phyloP scores from a whole-genome alignment of 2,797 vertebrate species.

The Potorous gilbertii region DNA sequence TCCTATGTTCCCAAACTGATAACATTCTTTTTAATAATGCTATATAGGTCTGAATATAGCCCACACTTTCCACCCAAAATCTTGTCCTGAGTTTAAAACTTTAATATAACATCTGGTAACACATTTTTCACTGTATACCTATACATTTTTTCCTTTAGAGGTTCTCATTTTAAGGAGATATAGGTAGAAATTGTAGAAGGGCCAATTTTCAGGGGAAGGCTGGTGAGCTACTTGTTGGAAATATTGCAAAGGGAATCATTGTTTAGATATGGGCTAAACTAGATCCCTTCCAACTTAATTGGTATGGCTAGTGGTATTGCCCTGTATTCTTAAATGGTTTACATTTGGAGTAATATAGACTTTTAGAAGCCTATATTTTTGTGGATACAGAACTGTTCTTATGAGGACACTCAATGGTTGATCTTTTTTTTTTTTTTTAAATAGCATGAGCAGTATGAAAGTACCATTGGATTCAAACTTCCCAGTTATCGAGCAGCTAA shows the following conservation, averaged over 20 bases:
- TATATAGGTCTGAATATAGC: constrained; percentile 12
- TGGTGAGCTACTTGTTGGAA: background rate
- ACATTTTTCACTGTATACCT: background rate
- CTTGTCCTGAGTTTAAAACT: background rate
- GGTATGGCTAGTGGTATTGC: background rate
- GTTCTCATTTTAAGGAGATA: background rate
- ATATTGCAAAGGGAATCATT: background rate
- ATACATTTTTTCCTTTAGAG: background rate
- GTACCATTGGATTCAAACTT: constrained; percentile 95
- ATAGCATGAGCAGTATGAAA: constrained; percentile 96
- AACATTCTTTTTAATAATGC: constrained; percentile 26
- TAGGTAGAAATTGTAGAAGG: background rate
- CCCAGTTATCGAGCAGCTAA: constrained; percentile 97
- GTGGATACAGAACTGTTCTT: background rate
- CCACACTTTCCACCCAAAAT: background rate
- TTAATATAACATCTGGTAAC: background rate
- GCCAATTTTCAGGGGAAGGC: background rate
- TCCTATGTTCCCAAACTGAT: constrained; percentile 28
- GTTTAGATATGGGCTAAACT: background rate
- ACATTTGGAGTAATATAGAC: background rate
- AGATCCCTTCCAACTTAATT: background rate
- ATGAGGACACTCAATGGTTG: constrained; percentile 22
- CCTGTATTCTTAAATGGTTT: background rate
- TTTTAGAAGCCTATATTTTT: background rate
- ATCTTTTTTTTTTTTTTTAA: constrained; percentile 50